phyloP scores from a whole-genome alignment of 2,888 invertebrate genomes.

The Slavum lentiscoides region DNA sequence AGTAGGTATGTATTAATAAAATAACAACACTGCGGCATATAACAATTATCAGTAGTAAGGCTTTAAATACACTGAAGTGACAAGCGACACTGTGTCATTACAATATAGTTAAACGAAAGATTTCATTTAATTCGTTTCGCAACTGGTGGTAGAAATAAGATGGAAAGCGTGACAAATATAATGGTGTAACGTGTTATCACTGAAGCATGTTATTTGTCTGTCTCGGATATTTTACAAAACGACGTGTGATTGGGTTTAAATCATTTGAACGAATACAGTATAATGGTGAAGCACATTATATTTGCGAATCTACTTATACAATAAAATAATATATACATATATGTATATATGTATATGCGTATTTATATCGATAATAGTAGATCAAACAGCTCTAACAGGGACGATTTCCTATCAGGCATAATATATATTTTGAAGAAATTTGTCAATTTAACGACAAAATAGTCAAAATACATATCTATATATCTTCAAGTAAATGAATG shows the following conservation, averaged over 20 bases:
- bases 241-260: conserved; percentile 9
- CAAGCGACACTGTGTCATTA: not conserved
- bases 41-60: too few species aligned
- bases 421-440: too few species aligned
- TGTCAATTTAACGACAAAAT: too few species aligned
- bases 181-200: conserved; percentile 29
- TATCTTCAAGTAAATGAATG: too few species aligned
- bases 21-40: not conserved
- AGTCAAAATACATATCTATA: too few species aligned
- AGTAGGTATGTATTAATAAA: not conserved
- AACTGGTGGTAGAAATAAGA: conserved; percentile 21
- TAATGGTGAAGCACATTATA: not conserved
- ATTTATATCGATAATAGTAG: too few species aligned
- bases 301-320: not conserved
- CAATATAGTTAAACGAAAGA: not conserved
- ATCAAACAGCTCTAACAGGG: too few species aligned
- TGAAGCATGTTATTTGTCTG: conserved; percentile 35
- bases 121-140: conserved; percentile 27
- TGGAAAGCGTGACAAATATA: conserved; percentile 51
- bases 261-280: not conserved
- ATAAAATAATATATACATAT: not conserved
- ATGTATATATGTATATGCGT: too few species aligned
- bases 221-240: conserved; percentile 4
- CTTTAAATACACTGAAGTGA: conserved; percentile 2
- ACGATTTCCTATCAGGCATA: too few species aligned